Evolutionary conservation across 2,113 vertebrate species (phyloP).

Genomic region (Ibidorhyncha struthersii): DNA sequence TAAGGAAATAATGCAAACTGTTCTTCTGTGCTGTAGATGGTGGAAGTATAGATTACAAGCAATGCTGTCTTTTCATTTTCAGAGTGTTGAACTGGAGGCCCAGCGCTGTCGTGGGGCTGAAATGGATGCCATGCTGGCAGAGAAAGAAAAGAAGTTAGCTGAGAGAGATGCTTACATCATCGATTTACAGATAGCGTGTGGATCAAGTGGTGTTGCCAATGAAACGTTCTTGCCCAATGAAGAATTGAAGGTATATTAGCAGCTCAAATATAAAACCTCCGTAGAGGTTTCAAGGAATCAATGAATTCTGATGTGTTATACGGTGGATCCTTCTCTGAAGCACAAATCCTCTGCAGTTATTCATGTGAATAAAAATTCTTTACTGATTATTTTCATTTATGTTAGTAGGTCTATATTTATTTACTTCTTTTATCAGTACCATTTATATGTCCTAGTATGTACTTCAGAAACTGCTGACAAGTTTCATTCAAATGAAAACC

Average conservation of each 20-base stretch:
- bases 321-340: not conserved
- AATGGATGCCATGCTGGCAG: constrained; percentile 85
- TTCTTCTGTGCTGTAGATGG: not conserved
- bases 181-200: constrained; percentile 79
- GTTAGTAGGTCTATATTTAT: not conserved
- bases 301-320: accelerated
- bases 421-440: not conserved
- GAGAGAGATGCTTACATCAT: constrained; percentile 89
- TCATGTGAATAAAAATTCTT: not conserved
- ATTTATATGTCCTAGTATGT: not conserved
- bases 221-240: constrained; percentile 26
- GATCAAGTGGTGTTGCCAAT: constrained; percentile 45
- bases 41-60: not conserved
- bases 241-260: constrained; percentile 68
- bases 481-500: not conserved
- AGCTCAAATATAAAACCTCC: not conserved
- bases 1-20: not conserved
- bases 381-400: not conserved
- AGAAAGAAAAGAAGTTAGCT: constrained; percentile 81
- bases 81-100: constrained; percentile 77
- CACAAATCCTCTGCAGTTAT: not conserved
- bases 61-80: not conserved
- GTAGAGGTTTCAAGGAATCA: not conserved
- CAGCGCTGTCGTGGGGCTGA: constrained; percentile 80
- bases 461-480: not conserved